A percentile compares a stretch with the other conserved stretches of the same genome.
Conservation (phyloP, 64 coral and sea anemone genomes). For the Anthopleura sola region DNA sequence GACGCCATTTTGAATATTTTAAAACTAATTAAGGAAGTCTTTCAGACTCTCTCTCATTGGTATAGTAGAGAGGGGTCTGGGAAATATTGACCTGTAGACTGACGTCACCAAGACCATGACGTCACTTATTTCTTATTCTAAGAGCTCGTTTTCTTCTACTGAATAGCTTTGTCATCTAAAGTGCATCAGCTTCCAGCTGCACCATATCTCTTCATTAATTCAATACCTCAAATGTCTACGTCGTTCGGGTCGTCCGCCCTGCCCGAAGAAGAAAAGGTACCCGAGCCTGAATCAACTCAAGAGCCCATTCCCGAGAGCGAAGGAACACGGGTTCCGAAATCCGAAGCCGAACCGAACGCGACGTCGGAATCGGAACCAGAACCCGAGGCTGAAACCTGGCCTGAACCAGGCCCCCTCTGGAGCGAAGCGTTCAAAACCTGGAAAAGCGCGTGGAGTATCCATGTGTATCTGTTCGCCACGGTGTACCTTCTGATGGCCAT, state of each 20-base stretch:
- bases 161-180: background rate
- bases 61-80: too few relatives aligned
- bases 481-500: conserved; percentile 50
- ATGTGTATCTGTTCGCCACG: conserved; percentile 70
- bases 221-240: background rate
- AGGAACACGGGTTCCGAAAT: background rate
- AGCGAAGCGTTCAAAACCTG: conserved; percentile 75
- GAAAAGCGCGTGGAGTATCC: conserved; percentile 75
- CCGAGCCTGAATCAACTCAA: background rate
- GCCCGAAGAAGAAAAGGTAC: conserved; percentile 4
- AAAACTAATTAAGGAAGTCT: too few relatives aligned
- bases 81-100: too few relatives aligned
- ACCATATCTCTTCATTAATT: background rate
- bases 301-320: conserved; percentile 15
- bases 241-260: background rate
- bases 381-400: conserved; percentile 79
- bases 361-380: conserved; percentile 24
- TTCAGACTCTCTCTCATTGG: too few relatives aligned
- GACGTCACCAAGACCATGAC: too few relatives aligned
- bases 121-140: too few relatives aligned
- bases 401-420: conserved; percentile 91
- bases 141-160: background rate
- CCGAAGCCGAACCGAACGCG: conserved; percentile 36
- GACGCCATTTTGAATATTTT: too few relatives aligned
- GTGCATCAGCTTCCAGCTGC: background rate